These are phyloP conservation scores for Vulpes lagopus DNA, from an alignment of 2,113 vertebrate genomes.

Conservation along the genomic window DNA sequence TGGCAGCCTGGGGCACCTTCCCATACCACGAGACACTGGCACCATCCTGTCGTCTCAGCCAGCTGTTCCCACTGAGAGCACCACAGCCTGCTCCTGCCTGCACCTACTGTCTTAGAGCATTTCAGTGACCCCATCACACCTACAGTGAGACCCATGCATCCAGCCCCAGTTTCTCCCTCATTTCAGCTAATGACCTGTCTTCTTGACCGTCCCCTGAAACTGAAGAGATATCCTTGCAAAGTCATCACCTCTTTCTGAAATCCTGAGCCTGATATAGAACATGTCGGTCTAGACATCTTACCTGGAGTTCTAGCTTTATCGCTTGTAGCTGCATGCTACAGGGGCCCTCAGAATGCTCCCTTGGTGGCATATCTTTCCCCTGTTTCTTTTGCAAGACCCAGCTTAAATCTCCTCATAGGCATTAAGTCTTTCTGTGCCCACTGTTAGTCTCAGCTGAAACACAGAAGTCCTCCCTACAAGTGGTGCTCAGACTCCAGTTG, in stretches of 20 bases:
- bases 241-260: neutral
- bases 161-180: neutral
- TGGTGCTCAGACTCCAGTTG: neutral
- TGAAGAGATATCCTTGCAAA: neutral
- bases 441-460: neutral
- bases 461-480: neutral
- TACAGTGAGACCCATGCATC: neutral
- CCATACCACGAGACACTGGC: neutral
- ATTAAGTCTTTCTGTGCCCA: neutral
- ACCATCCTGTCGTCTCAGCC: neutral
- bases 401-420: neutral
- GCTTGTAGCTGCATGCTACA: accelerated
- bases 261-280: neutral
- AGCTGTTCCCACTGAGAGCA: neutral
- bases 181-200: neutral
- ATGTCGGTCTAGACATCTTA: neutral
- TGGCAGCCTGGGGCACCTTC: accelerated
- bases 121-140: neutral
- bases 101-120: accelerated
- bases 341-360: neutral
- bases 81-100: neutral
- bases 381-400: neutral
- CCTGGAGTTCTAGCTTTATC: neutral
- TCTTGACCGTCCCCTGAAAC: neutral
- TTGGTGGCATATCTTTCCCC: neutral